Conservation (phyloP, 2,888 invertebrate species). For the Ypsolopha scabrella region DNA sequence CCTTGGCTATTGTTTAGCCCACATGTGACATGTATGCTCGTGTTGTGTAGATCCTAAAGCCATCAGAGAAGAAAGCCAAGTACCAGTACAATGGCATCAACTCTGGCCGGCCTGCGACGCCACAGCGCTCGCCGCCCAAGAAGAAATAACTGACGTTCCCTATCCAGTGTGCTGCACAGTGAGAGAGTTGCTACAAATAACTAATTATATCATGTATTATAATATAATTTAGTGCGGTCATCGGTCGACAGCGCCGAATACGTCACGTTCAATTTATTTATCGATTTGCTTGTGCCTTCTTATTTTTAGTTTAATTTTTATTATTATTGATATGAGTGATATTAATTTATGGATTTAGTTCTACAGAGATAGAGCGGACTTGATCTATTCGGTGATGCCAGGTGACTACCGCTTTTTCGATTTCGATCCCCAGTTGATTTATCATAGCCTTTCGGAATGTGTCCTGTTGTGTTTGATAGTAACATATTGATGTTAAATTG, state of each 20-base stretch:
- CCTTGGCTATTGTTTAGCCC: too few relatives aligned
- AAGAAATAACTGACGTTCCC: constrained; percentile 76
- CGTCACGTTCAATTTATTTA: constrained; percentile 56
- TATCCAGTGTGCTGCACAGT: constrained; percentile 65
- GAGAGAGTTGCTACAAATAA: constrained; percentile 66
- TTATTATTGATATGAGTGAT: constrained; percentile 57
- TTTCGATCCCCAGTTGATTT: constrained; percentile 41
- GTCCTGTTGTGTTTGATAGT: constrained; percentile 39
- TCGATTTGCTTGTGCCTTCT: constrained; percentile 66
- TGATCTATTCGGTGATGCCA: constrained; percentile 53
- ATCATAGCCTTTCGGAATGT: constrained; percentile 24
- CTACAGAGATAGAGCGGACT: constrained; percentile 35
- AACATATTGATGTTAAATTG: constrained; percentile 48
- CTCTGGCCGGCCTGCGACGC: constrained; percentile 87
- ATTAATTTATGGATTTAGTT: constrained; percentile 65
- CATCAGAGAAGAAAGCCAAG: constrained; percentile 99
- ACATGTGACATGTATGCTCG: background rate
- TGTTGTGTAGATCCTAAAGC: constrained; percentile 90
- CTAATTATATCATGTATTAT: constrained; percentile 64
- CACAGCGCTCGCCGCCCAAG: constrained; percentile 81
- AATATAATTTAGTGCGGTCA: constrained; percentile 53
- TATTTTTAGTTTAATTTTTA: constrained; percentile 46
- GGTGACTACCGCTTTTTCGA: constrained; percentile 54
- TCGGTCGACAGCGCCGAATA: constrained; percentile 51
- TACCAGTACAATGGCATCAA: constrained; percentile 95